These are phyloP conservation scores for Notolepis coatsorum DNA, from an alignment of 2,797 vertebrate species.

Conservation along the genomic window DNA sequence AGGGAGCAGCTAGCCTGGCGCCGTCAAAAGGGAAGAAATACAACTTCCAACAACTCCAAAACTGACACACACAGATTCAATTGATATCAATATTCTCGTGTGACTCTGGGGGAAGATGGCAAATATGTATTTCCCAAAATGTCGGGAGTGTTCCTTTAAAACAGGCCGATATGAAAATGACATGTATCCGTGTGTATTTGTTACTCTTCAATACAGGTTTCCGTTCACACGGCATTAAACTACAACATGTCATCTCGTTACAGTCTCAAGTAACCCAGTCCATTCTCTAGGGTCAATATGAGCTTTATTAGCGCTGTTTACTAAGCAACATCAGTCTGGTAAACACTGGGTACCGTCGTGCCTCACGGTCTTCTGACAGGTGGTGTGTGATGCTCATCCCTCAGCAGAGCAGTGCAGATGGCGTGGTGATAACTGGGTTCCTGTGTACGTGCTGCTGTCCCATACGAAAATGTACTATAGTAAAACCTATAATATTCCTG, in stretches of 20 bases:
- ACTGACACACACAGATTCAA: too few species aligned
- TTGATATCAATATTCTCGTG: too few species aligned
- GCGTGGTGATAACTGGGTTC: slow-evolving; percentile 36
- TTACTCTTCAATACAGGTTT: background rate
- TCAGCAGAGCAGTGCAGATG: slow-evolving; percentile 63
- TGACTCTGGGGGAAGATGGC: too few species aligned
- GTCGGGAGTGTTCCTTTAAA: too few species aligned
- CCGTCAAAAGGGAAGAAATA: too few species aligned
- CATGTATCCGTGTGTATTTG: background rate
- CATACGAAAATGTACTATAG: slow-evolving; percentile 24
- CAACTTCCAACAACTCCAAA: too few species aligned
- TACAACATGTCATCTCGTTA: background rate
- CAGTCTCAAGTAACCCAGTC: background rate
- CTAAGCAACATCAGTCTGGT: slow-evolving; percentile 27
- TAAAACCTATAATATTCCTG: too few species aligned
- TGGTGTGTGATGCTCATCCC: slow-evolving; percentile 51
- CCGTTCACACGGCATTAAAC: background rate
- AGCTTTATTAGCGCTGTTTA: slow-evolving; percentile 25
- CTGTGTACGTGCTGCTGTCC: slow-evolving; percentile 29
- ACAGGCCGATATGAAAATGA: background rate
- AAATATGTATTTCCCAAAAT: too few species aligned
- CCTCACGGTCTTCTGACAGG: slow-evolving; percentile 60
- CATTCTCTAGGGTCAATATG: background rate
- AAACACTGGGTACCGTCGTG: slow-evolving; percentile 34
- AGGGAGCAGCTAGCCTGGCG: too few species aligned